A percentile compares a stretch with the other conserved stretches of the same genome.
These are phyloP conservation scores for Drosophila ustulata DNA, from an alignment of 2,888 invertebrate species.

Conservation along the genomic window DNA sequence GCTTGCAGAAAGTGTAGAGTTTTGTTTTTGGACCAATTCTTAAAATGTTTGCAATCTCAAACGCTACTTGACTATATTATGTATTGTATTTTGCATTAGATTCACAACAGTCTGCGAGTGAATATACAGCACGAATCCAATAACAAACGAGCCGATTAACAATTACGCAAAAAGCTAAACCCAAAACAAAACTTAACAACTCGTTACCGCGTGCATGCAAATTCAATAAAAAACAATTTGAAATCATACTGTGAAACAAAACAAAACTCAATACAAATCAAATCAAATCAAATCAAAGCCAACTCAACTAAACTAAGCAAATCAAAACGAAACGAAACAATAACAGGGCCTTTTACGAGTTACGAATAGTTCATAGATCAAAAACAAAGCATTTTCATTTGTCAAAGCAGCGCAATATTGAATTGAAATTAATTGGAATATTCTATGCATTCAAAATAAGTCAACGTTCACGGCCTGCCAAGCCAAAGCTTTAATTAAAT, in stretches of 20 bases:
- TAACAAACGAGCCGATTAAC: conserved; percentile 34
- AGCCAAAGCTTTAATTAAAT: not conserved
- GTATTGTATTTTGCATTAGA: conserved; percentile 8
- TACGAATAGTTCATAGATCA: not conserved
- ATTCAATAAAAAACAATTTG: not conserved
- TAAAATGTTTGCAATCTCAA: conserved; percentile 26
- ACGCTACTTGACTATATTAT: conserved; percentile 38
- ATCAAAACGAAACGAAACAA: not conserved
- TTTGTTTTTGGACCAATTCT: conserved; percentile 75
- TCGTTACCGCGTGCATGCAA: conserved; percentile 17
- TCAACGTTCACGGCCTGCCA: not conserved
- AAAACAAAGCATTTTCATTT: not conserved
- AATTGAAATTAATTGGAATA: not conserved
- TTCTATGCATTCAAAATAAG: not conserved
- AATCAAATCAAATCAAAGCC: not conserved
- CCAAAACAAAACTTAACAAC: conserved; percentile 5
- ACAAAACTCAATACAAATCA: conserved; percentile 2
- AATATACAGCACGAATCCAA: conserved; percentile 42
- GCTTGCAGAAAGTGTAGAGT: conserved; percentile 83
- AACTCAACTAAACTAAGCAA: not conserved
- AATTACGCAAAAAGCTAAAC: conserved; percentile 18
- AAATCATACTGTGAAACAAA: conserved; percentile 13
- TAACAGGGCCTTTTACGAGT: not conserved
- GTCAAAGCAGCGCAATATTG: conserved; percentile 3
- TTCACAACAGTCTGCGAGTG: conserved; percentile 49